Evolutionary conservation across 2,888 invertebrate species (phyloP).

Genomic region (Clivina fossor): DNA sequence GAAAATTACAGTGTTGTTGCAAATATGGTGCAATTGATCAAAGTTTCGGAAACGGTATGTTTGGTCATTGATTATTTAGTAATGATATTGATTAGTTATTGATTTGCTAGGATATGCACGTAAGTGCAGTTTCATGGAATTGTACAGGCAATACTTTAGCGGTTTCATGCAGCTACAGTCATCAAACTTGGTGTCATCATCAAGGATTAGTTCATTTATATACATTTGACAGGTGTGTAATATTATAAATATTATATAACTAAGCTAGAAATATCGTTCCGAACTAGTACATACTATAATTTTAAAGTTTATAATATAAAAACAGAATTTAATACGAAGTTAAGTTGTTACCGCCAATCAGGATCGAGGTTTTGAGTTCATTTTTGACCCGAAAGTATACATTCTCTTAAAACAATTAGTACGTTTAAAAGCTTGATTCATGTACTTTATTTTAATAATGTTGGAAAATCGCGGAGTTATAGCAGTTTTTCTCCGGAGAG

Average conservation of each 20-base stretch:
- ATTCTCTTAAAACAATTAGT: too few relatives aligned
- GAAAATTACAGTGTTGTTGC: constrained; percentile 6
- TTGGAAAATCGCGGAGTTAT: too few relatives aligned
- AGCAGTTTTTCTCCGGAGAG: too few relatives aligned
- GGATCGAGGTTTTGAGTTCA: too few relatives aligned
- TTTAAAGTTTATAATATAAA: too few relatives aligned
- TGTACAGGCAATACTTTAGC: constrained; percentile 50
- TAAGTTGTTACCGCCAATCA: too few relatives aligned
- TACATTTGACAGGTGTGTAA: constrained; percentile 45
- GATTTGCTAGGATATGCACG: constrained; percentile 38
- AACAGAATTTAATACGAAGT: too few relatives aligned
- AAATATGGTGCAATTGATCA: constrained; percentile 21
- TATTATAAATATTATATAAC: background rate
- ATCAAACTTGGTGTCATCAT: constrained; percentile 53
- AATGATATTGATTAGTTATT: constrained; percentile 15
- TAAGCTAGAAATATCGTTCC: too few relatives aligned
- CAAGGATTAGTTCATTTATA: constrained; percentile 47
- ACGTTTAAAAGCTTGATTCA: too few relatives aligned
- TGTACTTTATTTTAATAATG: too few relatives aligned
- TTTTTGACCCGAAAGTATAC: too few relatives aligned
- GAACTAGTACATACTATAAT: too few relatives aligned
- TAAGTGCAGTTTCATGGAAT: constrained; percentile 51
- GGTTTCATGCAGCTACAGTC: constrained; percentile 47
- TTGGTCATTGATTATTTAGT: background rate
- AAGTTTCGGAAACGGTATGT: background rate